Percentiles rank a stretch among this genome's conserved stretches.
Conservation (phyloP, 2,888 invertebrate genomes). For the Pterostichus niger region DNA sequence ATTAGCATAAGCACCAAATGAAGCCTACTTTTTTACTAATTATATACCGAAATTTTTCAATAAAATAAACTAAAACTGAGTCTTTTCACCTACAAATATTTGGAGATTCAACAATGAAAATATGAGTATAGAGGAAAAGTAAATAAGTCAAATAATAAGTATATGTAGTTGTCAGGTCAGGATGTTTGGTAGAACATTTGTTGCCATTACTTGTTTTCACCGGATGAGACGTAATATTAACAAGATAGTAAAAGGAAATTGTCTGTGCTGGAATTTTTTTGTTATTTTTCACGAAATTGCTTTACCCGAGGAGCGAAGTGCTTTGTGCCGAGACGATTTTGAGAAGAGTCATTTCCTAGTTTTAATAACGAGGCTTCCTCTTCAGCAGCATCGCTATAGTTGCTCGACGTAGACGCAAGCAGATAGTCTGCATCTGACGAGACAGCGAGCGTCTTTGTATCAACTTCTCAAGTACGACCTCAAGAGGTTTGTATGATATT, state of each 20-base stretch:
- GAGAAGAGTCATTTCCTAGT: conserved; percentile 67
- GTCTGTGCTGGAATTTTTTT: conserved; percentile 61
- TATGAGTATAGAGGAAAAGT: not conserved
- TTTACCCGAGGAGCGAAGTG: conserved; percentile 47
- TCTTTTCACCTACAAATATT: too few relatives aligned
- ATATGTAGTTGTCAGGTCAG: conserved; percentile 4
- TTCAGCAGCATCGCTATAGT: conserved; percentile 35
- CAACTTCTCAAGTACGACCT: conserved; percentile 30
- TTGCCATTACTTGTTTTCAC: conserved; percentile 43
- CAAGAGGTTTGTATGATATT: conserved; percentile 2
- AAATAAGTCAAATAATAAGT: not conserved
- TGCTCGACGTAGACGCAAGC: not conserved
- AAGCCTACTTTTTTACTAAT: too few relatives aligned
- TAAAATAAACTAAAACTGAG: too few relatives aligned
- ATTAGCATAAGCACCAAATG: too few relatives aligned
- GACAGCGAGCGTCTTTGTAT: conserved; percentile 38
- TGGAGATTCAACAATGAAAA: not conserved
- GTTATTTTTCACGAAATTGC: conserved; percentile 63
- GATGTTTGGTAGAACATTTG: conserved; percentile 39
- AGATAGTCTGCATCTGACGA: conserved; percentile 34
- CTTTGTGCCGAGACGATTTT: conserved; percentile 61
- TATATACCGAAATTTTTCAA: too few relatives aligned
- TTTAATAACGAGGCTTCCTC: conserved; percentile 66
- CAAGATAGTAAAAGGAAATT: conserved; percentile 62
- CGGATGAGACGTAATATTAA: conserved; percentile 54